These are phyloP conservation scores for Hylomyscus alleni DNA, from an alignment of 2,797 vertebrate species.

Conservation along the genomic window DNA sequence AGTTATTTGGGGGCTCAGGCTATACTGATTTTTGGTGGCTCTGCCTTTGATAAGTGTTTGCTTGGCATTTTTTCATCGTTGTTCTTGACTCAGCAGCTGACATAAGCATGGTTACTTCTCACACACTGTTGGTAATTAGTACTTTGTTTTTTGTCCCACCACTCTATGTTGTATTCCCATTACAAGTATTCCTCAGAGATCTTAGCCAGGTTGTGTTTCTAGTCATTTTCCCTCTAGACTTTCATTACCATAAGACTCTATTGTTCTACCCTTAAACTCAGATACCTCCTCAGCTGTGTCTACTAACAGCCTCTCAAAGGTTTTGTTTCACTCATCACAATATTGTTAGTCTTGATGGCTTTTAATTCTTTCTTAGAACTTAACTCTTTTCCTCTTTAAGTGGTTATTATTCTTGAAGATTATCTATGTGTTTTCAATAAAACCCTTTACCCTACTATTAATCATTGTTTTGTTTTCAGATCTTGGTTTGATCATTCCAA, in stretches of 20 bases:
- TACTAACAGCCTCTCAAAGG: neutral
- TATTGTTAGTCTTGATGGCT: neutral
- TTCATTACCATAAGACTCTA: neutral
- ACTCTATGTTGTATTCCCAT: neutral
- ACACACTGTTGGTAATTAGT: neutral
- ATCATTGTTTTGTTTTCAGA: neutral
- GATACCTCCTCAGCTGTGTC: neutral
- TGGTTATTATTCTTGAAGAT: neutral
- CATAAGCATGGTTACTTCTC: neutral
- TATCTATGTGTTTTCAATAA: neutral
- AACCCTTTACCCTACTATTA: neutral
- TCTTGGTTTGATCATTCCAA: neutral
- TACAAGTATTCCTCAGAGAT: neutral
- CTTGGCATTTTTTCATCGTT: neutral
- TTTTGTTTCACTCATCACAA: neutral
- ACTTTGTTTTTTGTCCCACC: neutral
- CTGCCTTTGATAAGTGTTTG: neutral
- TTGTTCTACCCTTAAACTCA: neutral
- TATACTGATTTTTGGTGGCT: fast-evolving
- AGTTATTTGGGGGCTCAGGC: neutral
- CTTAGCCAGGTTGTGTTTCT: fast-evolving
- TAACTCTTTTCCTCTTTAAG: neutral
- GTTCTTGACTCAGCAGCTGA: neutral
- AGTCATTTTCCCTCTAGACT: neutral
- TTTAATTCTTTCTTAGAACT: neutral